phyloP scores from a whole-genome alignment of 2,797 vertebrate species.

The Coilia nasus region DNA sequence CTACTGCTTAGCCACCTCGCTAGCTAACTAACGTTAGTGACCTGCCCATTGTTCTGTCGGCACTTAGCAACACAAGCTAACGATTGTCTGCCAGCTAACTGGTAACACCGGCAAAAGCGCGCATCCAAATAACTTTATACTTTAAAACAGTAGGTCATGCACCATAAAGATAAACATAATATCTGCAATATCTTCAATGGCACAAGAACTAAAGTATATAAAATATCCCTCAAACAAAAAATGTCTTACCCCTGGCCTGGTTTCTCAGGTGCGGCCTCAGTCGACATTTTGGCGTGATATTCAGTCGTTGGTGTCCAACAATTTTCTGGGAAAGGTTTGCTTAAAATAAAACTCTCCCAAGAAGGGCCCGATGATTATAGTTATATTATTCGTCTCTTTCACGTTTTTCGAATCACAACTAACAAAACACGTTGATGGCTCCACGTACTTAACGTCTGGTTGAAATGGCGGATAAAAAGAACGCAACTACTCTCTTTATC shows the following conservation, averaged over 20 bases:
- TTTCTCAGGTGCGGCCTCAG: constrained; percentile 66
- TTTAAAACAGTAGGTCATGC: not conserved
- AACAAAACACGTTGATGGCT: not conserved
- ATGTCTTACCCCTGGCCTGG: constrained; percentile 63
- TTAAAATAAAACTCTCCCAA: not conserved
- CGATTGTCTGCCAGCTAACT: not conserved
- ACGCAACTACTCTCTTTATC: not conserved
- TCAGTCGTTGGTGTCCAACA: not conserved
- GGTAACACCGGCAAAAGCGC: not conserved
- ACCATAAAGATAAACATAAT: not conserved
- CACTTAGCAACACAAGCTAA: not conserved
- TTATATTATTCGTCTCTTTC: too few species aligned
- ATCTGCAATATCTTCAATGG: too few species aligned
- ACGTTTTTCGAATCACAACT: not conserved
- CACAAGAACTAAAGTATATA: too few species aligned
- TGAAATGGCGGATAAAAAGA: constrained; percentile 45
- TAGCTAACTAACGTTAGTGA: not conserved
- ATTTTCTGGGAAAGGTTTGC: not conserved
- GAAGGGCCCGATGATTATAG: not conserved
- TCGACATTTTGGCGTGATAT: constrained; percentile 68
- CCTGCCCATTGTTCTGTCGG: not conserved
- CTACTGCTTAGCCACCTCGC: not conserved
- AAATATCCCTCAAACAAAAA: constrained; percentile 54
- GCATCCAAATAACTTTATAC: not conserved
- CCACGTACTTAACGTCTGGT: not conserved